Base-by-base conservation (phyloP, 53 echinoderm and acorn worm genomes). In the Echinarachnius parma region DNA sequence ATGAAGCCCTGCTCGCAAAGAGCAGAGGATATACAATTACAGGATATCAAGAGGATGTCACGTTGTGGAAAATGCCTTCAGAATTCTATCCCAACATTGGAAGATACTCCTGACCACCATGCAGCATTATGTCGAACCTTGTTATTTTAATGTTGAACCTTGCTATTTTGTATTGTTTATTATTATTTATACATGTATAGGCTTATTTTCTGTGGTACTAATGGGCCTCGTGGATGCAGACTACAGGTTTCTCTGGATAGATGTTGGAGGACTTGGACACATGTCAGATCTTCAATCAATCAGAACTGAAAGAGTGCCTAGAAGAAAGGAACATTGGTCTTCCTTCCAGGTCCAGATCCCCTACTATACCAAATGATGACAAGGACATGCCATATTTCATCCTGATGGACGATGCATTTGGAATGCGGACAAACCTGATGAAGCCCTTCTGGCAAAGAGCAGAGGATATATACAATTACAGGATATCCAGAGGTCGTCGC, bases 391-490 rank as follows among this genome's bases (percentile, higher is more conserved):
- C 75, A 9, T 77, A 58, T 32, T 67, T 79, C 59, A 15, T 79
- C 33, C 34, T 80, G 5, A 81, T 77, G 0, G 81, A 81, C 30
- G 81, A 81, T 55, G 86, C 81, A 11, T 86, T 77, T 46, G 77
- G 64, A 27, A 20, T 86, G 9, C 13, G 60, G 9, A 59, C 44
- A 36, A 21, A 13, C 21, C 10, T 77, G 86, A 76, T 68, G 77
- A 86, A 86, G 47, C 86, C 86, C n/a, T 86, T 31, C 70, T 34
- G 70, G 4, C 46, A 15, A 5, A 21, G 82, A 27, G 65, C 31
- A 0, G 31, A 68, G 48, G 14, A 36, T 18, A 59, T 83, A 9
- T 67, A 35, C 77, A 83, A 83, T 39, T 83, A 77, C 42, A 21
- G 77, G 45, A 52, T 77, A 31, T 60, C 35, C 7, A 30, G 77